These are phyloP conservation scores for Agrotis puta DNA, from an alignment of 2,888 invertebrate species.

Conservation along the genomic window DNA sequence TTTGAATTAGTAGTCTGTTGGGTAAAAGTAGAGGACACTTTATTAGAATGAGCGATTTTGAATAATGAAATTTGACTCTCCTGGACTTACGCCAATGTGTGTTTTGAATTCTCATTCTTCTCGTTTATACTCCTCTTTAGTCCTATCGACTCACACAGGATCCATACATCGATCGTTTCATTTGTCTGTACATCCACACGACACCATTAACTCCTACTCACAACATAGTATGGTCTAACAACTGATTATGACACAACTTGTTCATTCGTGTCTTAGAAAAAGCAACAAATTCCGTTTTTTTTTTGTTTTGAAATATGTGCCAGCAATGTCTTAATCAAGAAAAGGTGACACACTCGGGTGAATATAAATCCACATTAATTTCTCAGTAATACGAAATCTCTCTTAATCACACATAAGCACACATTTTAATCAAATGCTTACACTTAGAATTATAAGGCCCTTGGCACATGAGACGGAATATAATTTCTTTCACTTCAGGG, in stretches of 20 bases:
- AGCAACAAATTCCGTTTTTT: too few relatives aligned
- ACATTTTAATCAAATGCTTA: slow-evolving; percentile 48
- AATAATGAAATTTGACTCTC: not conserved
- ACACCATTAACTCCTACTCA: too few relatives aligned
- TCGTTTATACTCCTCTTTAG: too few relatives aligned
- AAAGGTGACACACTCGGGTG: not conserved
- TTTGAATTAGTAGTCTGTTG: slow-evolving; percentile 24
- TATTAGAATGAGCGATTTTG: not conserved
- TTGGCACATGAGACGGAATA: slow-evolving; percentile 17
- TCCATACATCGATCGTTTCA: too few relatives aligned
- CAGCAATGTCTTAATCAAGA: not conserved
- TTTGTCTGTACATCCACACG: too few relatives aligned
- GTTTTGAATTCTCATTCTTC: too few relatives aligned
- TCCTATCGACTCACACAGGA: too few relatives aligned
- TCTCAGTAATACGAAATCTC: slow-evolving; percentile 18
- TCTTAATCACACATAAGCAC: slow-evolving; percentile 19
- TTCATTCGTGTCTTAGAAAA: too few relatives aligned
- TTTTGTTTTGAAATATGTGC: too few relatives aligned
- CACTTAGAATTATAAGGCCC: slow-evolving; percentile 23
- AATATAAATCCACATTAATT: slow-evolving; percentile 25
- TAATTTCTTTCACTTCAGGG: slow-evolving; percentile 49
- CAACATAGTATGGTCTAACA: too few relatives aligned
- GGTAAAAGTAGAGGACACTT: not conserved
- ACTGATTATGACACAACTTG: too few relatives aligned
- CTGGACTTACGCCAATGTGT: too few relatives aligned